A percentile compares a stretch with the other conserved stretches of the same genome.
Conservation (phyloP, 2,797 vertebrate genomes). For the Dryobates pubescens region DNA sequence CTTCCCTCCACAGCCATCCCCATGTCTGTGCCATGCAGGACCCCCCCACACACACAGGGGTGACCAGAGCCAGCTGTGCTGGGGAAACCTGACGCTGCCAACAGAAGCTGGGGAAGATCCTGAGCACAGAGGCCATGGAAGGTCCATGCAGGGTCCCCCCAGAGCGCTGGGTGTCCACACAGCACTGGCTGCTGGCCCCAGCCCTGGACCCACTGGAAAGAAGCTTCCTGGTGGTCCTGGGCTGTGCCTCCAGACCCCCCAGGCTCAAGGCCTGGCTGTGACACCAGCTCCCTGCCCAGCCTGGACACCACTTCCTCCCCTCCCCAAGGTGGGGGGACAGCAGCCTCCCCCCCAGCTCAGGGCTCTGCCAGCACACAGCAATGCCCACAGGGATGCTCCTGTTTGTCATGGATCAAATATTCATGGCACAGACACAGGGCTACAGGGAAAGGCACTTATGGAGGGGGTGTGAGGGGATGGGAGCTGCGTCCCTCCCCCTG, state of each 20-base stretch:
- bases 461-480: not conserved
- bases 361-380: not conserved
- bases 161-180: no score
- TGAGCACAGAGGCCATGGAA: fast-evolving
- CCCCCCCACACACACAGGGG: not conserved
- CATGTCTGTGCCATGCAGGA: not conserved
- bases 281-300: not conserved
- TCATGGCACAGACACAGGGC: not conserved
- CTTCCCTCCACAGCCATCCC: fast-evolving
- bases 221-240: fast-evolving
- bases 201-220: not conserved
- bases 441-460: conserved; percentile 47
- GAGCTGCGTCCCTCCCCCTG: fast-evolving
- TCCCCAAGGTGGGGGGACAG: not conserved
- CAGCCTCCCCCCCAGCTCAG: fast-evolving
- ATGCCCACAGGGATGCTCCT: fast-evolving
- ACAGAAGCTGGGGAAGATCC: not conserved
- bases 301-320: not conserved
- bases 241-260: no score
- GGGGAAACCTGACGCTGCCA: not conserved
- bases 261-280: not conserved
- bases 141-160: not conserved
- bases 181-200: not conserved
- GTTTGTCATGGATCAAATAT: conserved; percentile 48
- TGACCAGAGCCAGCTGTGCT: not conserved